A percentile compares a stretch with the other conserved stretches of the same genome.
Conservation (phyloP, 1,140 invertebrate genomes). For the Eupristina koningsbergeri region DNA sequence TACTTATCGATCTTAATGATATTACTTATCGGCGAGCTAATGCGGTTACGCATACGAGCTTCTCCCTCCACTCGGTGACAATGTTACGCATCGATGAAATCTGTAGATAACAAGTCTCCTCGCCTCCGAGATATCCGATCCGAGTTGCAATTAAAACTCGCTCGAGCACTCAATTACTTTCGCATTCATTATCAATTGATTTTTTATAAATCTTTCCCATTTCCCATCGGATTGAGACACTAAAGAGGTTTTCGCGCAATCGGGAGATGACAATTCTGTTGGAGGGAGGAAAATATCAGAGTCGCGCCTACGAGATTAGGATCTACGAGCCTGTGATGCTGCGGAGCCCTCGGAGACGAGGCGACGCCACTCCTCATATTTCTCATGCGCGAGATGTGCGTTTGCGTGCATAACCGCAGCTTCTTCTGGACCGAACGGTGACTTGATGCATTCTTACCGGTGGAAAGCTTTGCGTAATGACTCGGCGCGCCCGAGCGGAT, state of each 20-base stretch:
- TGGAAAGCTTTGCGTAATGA: not conserved
- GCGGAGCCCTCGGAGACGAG: not conserved
- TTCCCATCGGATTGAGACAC: not conserved
- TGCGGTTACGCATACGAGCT: not conserved
- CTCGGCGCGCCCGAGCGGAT: not conserved
- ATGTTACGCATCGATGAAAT: constrained; percentile 16
- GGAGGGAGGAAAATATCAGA: not conserved
- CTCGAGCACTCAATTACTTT: not conserved
- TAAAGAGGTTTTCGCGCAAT: not conserved
- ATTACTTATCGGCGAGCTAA: constrained; percentile 9
- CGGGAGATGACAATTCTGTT: too few relatives aligned
- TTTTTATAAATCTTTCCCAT: not conserved
- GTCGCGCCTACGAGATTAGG: not conserved
- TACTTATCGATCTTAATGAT: not conserved
- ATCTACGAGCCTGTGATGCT: not conserved
- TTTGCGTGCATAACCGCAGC: not conserved
- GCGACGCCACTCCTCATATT: not conserved
- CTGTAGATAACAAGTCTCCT: not conserved
- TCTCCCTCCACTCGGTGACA: not conserved
- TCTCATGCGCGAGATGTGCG: not conserved
- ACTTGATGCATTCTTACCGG: not conserved
- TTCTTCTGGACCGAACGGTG: not conserved
- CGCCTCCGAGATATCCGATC: not conserved
- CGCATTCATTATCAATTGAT: not conserved
- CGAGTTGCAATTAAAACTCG: not conserved